Evolutionary conservation across 2,797 vertebrate genomes (phyloP).

Genomic region (Falco peregrinus): DNA sequence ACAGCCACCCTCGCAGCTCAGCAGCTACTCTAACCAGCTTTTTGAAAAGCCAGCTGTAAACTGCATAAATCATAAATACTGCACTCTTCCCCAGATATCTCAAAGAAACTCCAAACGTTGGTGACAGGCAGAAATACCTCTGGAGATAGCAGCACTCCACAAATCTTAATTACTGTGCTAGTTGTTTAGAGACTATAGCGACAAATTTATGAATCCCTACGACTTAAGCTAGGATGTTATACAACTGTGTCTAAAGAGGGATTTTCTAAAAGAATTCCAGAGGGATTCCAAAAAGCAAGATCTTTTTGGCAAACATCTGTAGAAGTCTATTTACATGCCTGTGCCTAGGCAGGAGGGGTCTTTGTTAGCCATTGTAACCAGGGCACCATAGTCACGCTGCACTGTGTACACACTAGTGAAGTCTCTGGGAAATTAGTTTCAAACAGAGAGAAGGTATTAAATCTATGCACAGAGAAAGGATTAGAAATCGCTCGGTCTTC

Average conservation of each 20-base stretch:
- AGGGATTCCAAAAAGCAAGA: background rate
- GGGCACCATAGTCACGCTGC: no score
- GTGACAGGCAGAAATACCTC: background rate
- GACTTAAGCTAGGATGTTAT: background rate
- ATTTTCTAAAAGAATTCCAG: background rate
- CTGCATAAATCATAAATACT: background rate
- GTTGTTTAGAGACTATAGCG: background rate
- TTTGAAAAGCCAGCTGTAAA: background rate
- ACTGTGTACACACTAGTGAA: background rate
- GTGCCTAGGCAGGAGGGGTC: background rate
- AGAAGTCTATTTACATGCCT: background rate
- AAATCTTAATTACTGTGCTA: background rate
- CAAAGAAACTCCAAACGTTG: rapidly evolving
- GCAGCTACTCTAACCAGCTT: background rate
- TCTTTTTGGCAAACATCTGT: background rate
- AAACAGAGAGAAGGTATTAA: background rate
- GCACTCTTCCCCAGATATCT: background rate
- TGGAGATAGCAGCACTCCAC: background rate
- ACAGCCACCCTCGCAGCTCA: background rate
- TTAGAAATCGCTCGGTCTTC: background rate
- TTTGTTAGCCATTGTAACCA: background rate
- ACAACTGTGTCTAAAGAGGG: background rate
- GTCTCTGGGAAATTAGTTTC: background rate
- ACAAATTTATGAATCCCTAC: background rate
- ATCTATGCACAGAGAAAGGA: background rate